phyloP scores from a whole-genome alignment of 1,140 invertebrate species.

The Physella acuta region DNA sequence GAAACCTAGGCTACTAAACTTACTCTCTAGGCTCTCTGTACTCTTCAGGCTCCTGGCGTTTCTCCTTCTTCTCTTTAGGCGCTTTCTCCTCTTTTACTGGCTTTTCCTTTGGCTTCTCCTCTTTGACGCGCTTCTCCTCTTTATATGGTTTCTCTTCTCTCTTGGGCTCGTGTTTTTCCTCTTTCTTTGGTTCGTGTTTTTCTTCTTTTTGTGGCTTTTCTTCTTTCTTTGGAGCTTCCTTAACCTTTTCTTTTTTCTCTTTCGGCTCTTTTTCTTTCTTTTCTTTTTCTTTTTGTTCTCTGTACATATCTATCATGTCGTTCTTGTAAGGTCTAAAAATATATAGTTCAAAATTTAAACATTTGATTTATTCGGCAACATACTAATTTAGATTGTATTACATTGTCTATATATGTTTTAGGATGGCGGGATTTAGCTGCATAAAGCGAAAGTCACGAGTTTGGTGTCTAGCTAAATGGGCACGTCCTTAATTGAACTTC shows the following conservation, averaged over 20 bases:
- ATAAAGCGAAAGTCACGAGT: too few species aligned
- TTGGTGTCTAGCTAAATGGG: too few species aligned
- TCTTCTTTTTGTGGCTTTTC: neutral
- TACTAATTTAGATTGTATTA: too few species aligned
- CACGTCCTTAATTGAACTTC: too few species aligned
- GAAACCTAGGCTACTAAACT: too few species aligned
- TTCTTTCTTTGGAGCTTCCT: neutral
- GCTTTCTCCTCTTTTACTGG: neutral
- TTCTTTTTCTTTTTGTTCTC: neutral
- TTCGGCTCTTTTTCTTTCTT: neutral
- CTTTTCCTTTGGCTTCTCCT: neutral
- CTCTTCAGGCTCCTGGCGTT: neutral
- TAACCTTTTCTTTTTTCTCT: conserved; percentile 1
- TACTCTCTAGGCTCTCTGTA: neutral
- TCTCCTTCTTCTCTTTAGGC: neutral
- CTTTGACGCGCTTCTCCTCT: neutral
- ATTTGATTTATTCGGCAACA: too few species aligned
- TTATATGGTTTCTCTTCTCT: neutral
- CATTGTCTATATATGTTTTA: too few species aligned
- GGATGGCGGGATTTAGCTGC: too few species aligned
- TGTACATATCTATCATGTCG: neutral
- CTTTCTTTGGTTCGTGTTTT: neutral
- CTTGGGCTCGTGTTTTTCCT: neutral
- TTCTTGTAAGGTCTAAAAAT: neutral
- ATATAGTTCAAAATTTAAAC: too few species aligned